phyloP scores from a whole-genome alignment of 30 jellyfish, hydroid and myxozoan genomes.

The Catostylus mosaicus region DNA sequence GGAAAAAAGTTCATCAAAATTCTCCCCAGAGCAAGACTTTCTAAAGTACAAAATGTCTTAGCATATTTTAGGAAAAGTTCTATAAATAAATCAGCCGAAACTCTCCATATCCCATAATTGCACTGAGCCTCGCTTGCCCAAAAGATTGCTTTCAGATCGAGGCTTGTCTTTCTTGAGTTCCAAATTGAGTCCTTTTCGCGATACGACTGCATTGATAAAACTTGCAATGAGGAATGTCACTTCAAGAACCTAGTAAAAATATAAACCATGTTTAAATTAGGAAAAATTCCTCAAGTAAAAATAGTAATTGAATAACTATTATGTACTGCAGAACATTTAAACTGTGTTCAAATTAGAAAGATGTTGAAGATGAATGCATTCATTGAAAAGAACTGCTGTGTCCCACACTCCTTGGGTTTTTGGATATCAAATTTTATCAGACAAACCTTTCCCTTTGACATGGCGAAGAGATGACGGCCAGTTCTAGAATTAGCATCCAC shows the following conservation, averaged over 20 bases:
- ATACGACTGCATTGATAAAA: conserved; percentile 89
- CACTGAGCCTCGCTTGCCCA: conserved; percentile 37
- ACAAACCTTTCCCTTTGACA: conserved; percentile 96
- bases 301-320: too few relatives aligned
- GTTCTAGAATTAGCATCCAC: conserved; percentile 62
- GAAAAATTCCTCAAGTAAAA: too few relatives aligned
- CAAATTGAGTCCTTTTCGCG: conserved; percentile 79
- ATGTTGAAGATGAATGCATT: too few relatives aligned
- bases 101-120: conserved; percentile 91
- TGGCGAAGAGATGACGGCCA: conserved; percentile 78
- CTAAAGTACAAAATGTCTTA: background rate
- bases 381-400: too few relatives aligned
- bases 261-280: too few relatives aligned
- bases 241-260: conserved; percentile 81
- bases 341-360: too few relatives aligned
- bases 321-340: too few relatives aligned
- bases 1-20: background rate
- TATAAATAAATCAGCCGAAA: conserved; percentile 16
- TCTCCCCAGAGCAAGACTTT: background rate
- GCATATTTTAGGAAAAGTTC: too few relatives aligned
- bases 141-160: conserved; percentile 52
- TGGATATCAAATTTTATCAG: too few relatives aligned
- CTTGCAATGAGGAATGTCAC: conserved; percentile 91
- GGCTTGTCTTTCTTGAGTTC: conserved; percentile 72
- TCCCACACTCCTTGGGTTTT: too few relatives aligned